Evolutionary conservation across 1,140 invertebrate genomes (phyloP).

Genomic region (Agrypnia vestita): DNA sequence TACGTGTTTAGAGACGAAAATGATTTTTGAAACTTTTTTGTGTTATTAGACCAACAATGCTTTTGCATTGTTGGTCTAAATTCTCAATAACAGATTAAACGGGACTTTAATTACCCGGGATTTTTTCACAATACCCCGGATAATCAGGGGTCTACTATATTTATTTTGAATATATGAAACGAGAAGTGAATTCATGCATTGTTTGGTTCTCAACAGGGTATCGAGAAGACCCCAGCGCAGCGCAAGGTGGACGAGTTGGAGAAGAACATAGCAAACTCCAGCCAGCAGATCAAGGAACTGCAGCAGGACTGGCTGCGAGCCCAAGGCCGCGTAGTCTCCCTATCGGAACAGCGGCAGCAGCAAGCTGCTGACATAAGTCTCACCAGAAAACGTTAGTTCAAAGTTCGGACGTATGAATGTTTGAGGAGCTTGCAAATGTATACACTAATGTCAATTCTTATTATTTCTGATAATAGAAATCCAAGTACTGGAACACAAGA

Average conservation of each 20-base stretch:
- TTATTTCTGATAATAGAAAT: constrained; percentile 72
- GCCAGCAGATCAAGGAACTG: constrained; percentile 75
- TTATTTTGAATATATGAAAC: background rate
- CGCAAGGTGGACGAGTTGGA: constrained; percentile 75
- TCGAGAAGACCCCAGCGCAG: constrained; percentile 68
- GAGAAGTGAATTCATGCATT: background rate
- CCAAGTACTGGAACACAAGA: constrained; percentile 83
- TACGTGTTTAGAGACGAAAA: too few relatives aligned
- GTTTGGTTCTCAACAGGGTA: constrained; percentile 29
- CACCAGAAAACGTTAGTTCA: constrained; percentile 76
- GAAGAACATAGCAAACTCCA: constrained; percentile 75
- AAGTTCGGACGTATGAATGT: background rate
- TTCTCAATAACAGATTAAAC: too few relatives aligned
- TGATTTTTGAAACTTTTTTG: too few relatives aligned
- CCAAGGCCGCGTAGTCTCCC: constrained; percentile 79
- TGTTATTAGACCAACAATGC: too few relatives aligned
- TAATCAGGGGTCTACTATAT: too few relatives aligned
- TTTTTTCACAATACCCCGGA: too few relatives aligned
- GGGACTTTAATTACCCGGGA: too few relatives aligned
- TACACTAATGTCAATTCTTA: constrained; percentile 19
- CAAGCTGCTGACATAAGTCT: constrained; percentile 79
- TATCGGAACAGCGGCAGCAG: constrained; percentile 78
- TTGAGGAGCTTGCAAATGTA: background rate
- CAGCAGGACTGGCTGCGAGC: constrained; percentile 84
- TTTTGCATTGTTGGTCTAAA: too few relatives aligned